Evolutionary conservation across 2,888 invertebrate genomes (phyloP).

Genomic region (Eurytoma californica): DNA sequence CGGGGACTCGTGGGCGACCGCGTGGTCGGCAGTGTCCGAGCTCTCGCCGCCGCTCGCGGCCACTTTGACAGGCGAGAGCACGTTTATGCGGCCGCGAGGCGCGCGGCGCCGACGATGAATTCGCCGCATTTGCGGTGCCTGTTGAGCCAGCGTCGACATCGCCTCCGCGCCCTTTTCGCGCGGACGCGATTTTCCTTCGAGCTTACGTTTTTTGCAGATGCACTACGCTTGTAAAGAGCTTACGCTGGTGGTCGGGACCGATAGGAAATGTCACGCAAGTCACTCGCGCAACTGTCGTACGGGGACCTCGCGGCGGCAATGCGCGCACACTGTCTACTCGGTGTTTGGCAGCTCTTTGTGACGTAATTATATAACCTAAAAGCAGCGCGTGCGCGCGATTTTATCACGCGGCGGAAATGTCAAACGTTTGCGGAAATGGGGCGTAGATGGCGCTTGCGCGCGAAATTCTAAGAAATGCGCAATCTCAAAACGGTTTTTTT

Average conservation of each 20-base stretch:
- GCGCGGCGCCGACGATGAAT: neutral
- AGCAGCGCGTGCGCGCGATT: neutral
- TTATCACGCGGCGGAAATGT: neutral
- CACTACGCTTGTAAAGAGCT: neutral
- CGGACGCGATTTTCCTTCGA: neutral
- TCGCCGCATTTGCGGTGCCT: neutral
- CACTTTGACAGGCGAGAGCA: constrained; percentile 46
- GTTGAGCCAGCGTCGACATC: constrained; percentile 2
- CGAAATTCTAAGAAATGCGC: neutral
- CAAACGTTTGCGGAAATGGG: neutral
- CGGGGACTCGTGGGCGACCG: neutral
- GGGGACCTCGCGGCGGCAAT: too few species aligned
- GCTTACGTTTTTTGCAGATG: neutral
- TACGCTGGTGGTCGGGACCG: neutral
- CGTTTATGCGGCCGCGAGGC: constrained; percentile 25
- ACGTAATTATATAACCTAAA: constrained; percentile 42
- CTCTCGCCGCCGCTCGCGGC: neutral
- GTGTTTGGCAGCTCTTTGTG: constrained; percentile 43
- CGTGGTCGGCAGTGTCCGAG: neutral
- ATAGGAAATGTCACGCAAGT: constrained; percentile 30
- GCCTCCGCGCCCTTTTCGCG: constrained; percentile 20
- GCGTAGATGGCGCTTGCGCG: neutral
- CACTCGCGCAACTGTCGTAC: neutral
- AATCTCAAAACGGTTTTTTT: neutral
- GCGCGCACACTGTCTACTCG: too few species aligned